Percentiles rank a stretch among this genome's conserved stretches.
Conservation (phyloP, 1,140 invertebrate genomes). For the Eufriesea mexicana region DNA sequence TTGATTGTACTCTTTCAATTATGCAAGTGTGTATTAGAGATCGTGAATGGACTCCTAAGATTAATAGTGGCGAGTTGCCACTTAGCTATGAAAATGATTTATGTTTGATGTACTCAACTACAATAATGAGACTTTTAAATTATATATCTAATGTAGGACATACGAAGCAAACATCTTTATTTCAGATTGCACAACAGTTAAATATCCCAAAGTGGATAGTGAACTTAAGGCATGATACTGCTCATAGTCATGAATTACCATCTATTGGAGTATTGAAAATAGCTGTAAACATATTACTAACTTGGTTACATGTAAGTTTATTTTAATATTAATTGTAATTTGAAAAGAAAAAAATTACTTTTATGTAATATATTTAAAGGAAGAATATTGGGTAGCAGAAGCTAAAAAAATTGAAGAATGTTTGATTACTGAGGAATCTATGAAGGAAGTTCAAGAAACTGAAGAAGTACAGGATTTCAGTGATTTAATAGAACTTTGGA, state of each 20-base stretch:
- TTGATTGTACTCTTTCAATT: slow-evolving; percentile 86
- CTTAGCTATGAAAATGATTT: slow-evolving; percentile 81
- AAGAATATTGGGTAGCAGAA: slow-evolving; percentile 74
- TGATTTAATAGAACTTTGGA: slow-evolving; percentile 77
- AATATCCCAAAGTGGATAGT: slow-evolving; percentile 87
- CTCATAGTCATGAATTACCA: slow-evolving; percentile 85
- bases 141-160: slow-evolving; percentile 83
- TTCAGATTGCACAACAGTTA: slow-evolving; percentile 83
- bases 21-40: slow-evolving; percentile 84
- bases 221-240: slow-evolving; percentile 86
- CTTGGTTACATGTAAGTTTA: slow-evolving; percentile 84
- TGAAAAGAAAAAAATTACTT: not conserved
- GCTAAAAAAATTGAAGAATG: slow-evolving; percentile 65
- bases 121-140: slow-evolving; percentile 86
- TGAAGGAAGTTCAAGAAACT: slow-evolving; percentile 60
- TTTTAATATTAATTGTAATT: slow-evolving; percentile 1
- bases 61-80: slow-evolving; percentile 67
- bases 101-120: slow-evolving; percentile 84
- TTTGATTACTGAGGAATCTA: slow-evolving; percentile 63
- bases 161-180: slow-evolving; percentile 82
- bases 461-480: slow-evolving; percentile 64
- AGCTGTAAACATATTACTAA: slow-evolving; percentile 82
- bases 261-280: slow-evolving; percentile 83
- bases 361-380: slow-evolving; percentile 58
- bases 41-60: slow-evolving; percentile 72